A percentile compares a stretch with the other conserved stretches of the same genome.
phyloP scores from a whole-genome alignment of 2,113 vertebrate species.

The Benthochromis sp. region DNA sequence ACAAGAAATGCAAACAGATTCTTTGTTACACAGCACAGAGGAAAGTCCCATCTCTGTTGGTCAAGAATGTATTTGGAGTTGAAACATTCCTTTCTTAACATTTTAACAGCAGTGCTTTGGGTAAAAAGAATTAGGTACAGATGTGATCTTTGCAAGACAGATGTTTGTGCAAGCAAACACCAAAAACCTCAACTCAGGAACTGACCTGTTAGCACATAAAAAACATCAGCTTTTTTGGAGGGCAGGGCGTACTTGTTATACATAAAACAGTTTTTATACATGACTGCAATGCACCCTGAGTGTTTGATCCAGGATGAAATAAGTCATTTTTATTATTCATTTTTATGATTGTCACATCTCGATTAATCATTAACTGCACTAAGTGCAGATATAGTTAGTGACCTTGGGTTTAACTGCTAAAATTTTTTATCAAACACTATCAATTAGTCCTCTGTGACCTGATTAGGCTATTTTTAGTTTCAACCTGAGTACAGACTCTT shows the following conservation, averaged over 20 bases:
- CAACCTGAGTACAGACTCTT: not conserved
- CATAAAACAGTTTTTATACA: not conserved
- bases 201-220: not conserved
- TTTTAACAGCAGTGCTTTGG: not conserved
- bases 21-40: not conserved
- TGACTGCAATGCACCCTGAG: not conserved
- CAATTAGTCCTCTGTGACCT: not conserved
- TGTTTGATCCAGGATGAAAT: not conserved
- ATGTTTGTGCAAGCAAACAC: not conserved
- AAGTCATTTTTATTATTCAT: not conserved
- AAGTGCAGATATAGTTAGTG: not conserved
- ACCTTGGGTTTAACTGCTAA: not conserved
- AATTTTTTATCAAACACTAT: rapidly evolving
- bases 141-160: not conserved
- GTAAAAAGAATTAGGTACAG: not conserved
- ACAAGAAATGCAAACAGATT: not conserved
- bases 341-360: not conserved
- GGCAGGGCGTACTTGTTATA: rapidly evolving
- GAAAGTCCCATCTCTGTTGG: not conserved
- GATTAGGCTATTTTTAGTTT: not conserved
- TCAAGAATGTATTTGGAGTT: not conserved
- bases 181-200: not conserved
- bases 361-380: not conserved
- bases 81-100: not conserved
- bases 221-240: not conserved